Evolutionary conservation across 1,140 invertebrate genomes (phyloP), one percentile per base, ranked within the genome.

Genomic region (Anastatus disparis): DNA sequence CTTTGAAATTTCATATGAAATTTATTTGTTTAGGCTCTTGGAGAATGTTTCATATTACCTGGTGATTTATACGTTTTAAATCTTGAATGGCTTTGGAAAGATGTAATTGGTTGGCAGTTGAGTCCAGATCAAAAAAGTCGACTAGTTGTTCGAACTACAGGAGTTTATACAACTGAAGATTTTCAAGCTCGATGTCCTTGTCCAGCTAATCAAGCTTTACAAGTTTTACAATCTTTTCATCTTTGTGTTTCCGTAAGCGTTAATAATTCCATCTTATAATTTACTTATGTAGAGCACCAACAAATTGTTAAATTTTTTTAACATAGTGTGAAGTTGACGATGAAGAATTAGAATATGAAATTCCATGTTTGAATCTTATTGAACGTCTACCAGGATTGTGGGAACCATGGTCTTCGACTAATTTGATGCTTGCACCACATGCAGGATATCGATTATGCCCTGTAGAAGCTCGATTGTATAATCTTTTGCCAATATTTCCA

Each of bases 131-230:
- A 90, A 75, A 87, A 90, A 69, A 86, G 87, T 53, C 87, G 84
- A 55, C 76, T 84, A 10, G 85, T 89, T 71, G 88, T 90, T 48
- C 87, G 92, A 24, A 89, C 91, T 10, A 93, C 92, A 24, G 94
- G 94, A 4, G 92, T 92, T 75, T 95, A 93, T 79, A 90, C 91
- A 3, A 82, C 90, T 2, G 92, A 94, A 76, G 93, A 95, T 79
- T 93, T 95, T 79, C 93, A 93, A 82, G 86, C 91, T 13, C 87
- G 92, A 73, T 91, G 92, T 59, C 90, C 93, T 71, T 90, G 89
- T 74, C 93, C 94, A 77, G 91, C 93, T 1, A 82, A 88, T 55
- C 91, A 93, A 78, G 86, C 92, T 63, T 82, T 93, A 20, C 88
- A 90, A 78, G 86, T 93, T 72, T 79, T 94, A 27, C 91, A 93